Conservation (phyloP, 1,140 invertebrate genomes). For the Zaprionus capensis region DNA sequence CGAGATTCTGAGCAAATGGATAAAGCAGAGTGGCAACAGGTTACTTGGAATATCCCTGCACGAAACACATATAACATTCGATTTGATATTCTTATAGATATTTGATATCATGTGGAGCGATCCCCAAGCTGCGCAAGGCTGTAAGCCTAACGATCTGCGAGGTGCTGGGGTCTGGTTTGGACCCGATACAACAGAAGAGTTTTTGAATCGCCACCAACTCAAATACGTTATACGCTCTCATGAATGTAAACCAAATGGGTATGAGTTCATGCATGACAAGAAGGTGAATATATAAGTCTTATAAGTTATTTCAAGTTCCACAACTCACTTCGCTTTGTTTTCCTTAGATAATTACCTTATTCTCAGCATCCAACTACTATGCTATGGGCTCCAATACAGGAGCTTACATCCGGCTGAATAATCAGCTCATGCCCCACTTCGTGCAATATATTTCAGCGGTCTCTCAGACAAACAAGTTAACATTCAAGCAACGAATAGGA, state of each 20-base stretch:
- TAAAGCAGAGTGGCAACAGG: conserved; percentile 92
- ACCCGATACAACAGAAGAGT: conserved; percentile 92
- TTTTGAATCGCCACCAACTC: conserved; percentile 91
- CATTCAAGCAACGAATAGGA: conserved; percentile 92
- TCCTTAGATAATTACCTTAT: conserved; percentile 93
- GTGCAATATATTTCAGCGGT: conserved; percentile 93
- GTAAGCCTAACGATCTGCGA: conserved; percentile 92
- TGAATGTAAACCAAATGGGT: conserved; percentile 96
- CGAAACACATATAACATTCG: background rate
- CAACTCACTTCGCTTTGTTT: background rate
- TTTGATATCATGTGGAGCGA: conserved; percentile 97
- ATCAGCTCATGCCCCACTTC: conserved; percentile 90
- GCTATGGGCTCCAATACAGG: conserved; percentile 96
- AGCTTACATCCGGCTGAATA: conserved; percentile 93
- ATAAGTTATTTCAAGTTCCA: background rate
- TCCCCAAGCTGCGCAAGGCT: conserved; percentile 90
- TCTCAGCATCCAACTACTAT: conserved; percentile 97
- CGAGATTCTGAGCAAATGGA: conserved; percentile 88
- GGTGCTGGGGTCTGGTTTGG: conserved; percentile 97
- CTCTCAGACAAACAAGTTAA: conserved; percentile 88
- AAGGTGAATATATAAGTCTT: conserved; percentile 86
- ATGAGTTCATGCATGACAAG: conserved; percentile 92
- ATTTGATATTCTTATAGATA: conserved; percentile 85
- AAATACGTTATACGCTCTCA: conserved; percentile 93
- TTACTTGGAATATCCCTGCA: conserved; percentile 59